These are phyloP conservation scores for Venusia cambrica DNA, from an alignment of 2,888 invertebrate genomes.

Conservation along the genomic window DNA sequence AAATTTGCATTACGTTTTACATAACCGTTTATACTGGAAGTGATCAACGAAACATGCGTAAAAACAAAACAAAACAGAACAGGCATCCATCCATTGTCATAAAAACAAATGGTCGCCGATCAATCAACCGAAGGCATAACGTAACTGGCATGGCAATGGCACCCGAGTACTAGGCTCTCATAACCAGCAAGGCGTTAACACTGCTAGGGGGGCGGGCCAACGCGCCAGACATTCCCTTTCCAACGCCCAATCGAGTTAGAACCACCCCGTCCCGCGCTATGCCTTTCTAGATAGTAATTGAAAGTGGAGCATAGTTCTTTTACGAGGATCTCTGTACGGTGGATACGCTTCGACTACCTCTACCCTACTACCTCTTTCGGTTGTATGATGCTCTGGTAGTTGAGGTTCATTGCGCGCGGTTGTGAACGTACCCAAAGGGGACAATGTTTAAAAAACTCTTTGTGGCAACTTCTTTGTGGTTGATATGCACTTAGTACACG, in stretches of 20 bases:
- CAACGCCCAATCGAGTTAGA: conserved; percentile 65
- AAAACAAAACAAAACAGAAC: conserved; percentile 11
- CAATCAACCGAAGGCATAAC: conserved; percentile 38
- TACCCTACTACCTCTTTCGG: too few relatives aligned
- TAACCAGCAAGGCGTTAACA: conserved; percentile 68
- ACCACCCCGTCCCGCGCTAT: conserved; percentile 53
- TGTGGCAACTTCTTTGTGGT: too few relatives aligned
- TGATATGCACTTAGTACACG: too few relatives aligned
- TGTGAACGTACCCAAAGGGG: conserved; percentile 13
- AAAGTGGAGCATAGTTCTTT: conserved; percentile 42
- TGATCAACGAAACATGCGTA: conserved; percentile 3
- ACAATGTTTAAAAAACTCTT: too few relatives aligned
- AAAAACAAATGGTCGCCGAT: conserved; percentile 23
- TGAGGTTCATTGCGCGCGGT: conserved; percentile 43
- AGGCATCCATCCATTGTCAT: conserved; percentile 17
- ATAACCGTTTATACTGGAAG: neutral
- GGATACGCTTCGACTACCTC: conserved; percentile 42
- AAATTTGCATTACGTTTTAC: conserved; percentile 5
- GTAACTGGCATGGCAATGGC: conserved; percentile 50
- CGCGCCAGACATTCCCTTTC: conserved; percentile 70
- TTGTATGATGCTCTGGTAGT: conserved; percentile 61
- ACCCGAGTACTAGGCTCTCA: conserved; percentile 67
- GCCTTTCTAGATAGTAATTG: conserved; percentile 38
- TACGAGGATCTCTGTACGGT: conserved; percentile 47
- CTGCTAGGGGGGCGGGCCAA: conserved; percentile 71